A percentile compares a stretch with the other conserved stretches of the same genome.
phyloP scores from a whole-genome alignment of 2,888 invertebrate species.

The Spilarctia lutea region DNA sequence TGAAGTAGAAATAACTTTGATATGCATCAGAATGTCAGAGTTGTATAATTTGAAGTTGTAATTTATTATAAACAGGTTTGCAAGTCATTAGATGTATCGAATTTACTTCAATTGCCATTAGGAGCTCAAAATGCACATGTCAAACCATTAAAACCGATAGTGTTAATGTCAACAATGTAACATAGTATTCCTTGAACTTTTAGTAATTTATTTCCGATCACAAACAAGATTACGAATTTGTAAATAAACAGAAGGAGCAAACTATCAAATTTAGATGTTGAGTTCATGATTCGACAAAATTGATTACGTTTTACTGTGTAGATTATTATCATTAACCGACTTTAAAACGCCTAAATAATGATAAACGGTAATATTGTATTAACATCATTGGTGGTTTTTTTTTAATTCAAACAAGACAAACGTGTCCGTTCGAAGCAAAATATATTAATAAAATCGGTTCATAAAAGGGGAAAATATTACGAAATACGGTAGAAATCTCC shows the following conservation, averaged over 20 bases:
- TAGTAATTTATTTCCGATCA: conserved; percentile 48
- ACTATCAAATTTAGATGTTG: conserved; percentile 32
- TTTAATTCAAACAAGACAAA: no score
- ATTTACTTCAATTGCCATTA: conserved; percentile 11
- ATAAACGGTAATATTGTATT: no score
- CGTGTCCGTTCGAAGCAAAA: no score
- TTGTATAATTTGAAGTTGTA: background rate
- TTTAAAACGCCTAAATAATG: no score
- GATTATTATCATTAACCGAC: no score
- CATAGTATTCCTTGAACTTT: conserved; percentile 50
- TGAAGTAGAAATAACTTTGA: background rate
- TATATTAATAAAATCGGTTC: no score
- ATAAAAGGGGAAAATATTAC: no score
- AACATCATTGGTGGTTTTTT: no score
- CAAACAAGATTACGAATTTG: conserved; percentile 33
- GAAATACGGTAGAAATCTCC: no score
- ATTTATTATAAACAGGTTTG: background rate
- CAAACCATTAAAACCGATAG: conserved; percentile 22
- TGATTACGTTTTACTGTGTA: background rate
- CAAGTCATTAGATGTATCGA: conserved; percentile 11
- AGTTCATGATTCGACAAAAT: conserved; percentile 29
- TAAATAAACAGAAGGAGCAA: conserved; percentile 44
- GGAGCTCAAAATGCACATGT: conserved; percentile 11
- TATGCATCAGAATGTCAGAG: background rate
- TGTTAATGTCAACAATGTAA: conserved; percentile 44